Evolutionary conservation across 2,888 invertebrate genomes (phyloP), one percentile per base, ranked within the genome.

Genomic region (Ceriagrion tenellum): DNA sequence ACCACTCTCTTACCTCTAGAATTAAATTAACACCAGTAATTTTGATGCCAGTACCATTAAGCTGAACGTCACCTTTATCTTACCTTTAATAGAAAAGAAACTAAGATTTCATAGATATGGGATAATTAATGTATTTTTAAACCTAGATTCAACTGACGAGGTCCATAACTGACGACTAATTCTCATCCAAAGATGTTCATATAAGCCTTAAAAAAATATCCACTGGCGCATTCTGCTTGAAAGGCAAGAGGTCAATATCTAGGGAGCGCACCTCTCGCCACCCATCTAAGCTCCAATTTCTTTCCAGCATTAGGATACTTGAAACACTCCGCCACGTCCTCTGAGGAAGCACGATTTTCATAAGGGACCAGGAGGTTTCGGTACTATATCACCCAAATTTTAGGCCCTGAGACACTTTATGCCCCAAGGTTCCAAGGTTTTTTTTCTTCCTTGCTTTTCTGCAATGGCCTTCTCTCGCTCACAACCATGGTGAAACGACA

Each of bases 271-370:
- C 30, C 35, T 13, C 35, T 18, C 13, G 35, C 81, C 35, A 81
- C 26, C 81, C 35, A 81, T 81, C 30, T 35, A 81, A 81, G 35
- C 35, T 35, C 81, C 35, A 35, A 35, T 89, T 89, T 89, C 89
- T 13, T 89, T 89, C 47, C 30, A 13, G 35, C 81, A 35, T 81
- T 35, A 30, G 74, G 16, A 81, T 35, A 81, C 81, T 81, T 35
- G 81, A 81, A 81, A 55, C 89, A n/a, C 55, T 55, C 89, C 23
- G 89, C 55, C 89, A 47, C 89, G 89, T 20, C 16, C 63, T 35
- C 47, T 13, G n/a, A 13, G 55, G 26, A 74, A 47, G 93, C 93
- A 93, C 93, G 93, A 40, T 93, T 93, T 93, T 69, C 93, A 93
- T 93, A 93, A 93, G 93, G n/a, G 69, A n/a, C 55, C 26, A 8